A percentile compares a stretch with the other conserved stretches of the same genome.
Conservation (phyloP, 2,797 vertebrate genomes). For the Leptoclinus maculatus region DNA sequence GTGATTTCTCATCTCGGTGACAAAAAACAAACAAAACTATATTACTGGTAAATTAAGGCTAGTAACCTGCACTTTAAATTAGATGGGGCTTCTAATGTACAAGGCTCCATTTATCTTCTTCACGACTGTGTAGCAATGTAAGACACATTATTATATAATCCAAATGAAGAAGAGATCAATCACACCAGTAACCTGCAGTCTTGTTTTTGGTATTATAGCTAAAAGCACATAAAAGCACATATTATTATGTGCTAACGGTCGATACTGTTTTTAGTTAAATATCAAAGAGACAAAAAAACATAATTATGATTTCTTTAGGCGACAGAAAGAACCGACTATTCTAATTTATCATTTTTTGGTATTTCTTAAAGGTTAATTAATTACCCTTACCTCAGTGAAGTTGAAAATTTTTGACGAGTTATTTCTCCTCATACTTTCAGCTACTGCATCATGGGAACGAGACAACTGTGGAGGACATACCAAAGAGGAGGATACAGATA, state of each 20-base stretch:
- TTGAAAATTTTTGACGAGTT: constrained; percentile 73
- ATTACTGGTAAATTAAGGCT: background rate
- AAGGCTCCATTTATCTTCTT: background rate
- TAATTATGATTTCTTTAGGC: background rate
- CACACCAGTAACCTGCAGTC: background rate
- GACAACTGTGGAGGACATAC: constrained; percentile 61
- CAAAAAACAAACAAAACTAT: background rate
- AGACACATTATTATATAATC: background rate
- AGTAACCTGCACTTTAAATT: background rate
- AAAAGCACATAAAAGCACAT: too few species aligned
- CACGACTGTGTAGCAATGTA: background rate
- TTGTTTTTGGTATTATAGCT: background rate
- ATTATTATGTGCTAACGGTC: background rate
- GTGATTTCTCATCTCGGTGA: background rate
- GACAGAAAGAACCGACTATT: background rate
- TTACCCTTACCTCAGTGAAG: constrained; percentile 75
- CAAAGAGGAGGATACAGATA: constrained; percentile 59
- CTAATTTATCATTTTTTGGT: background rate
- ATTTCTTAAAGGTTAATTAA: background rate
- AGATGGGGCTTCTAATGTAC: background rate
- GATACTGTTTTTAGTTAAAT: background rate
- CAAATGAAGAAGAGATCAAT: background rate
- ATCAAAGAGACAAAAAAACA: background rate
- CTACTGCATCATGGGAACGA: constrained; percentile 38
- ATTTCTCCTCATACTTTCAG: constrained; percentile 68